These are phyloP conservation scores for Sphenopsis melanotis DNA, from an alignment of 2,797 vertebrate genomes.

Conservation along the genomic window DNA sequence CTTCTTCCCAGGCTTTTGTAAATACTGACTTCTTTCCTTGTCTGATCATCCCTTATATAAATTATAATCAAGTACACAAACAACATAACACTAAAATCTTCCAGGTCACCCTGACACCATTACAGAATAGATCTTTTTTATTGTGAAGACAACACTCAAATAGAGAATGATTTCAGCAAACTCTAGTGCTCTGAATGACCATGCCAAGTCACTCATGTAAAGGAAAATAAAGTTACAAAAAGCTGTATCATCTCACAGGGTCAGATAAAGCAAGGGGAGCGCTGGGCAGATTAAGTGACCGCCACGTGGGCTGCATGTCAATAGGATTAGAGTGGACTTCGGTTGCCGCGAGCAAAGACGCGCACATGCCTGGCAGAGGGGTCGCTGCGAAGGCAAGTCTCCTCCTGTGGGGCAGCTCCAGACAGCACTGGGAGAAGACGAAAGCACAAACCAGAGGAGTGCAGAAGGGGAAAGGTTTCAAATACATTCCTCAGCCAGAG, in stretches of 20 bases:
- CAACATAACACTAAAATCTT: not conserved
- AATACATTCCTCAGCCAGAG: not conserved
- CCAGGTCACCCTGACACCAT: not conserved
- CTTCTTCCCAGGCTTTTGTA: not conserved
- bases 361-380: not conserved
- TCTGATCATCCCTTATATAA: not conserved
- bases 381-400: not conserved
- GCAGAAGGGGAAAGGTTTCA: constrained; percentile 9
- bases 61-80: not conserved
- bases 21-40: not conserved
- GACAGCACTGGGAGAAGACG: not conserved
- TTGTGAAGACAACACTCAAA: not conserved
- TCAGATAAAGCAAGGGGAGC: not conserved
- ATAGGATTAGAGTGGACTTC: constrained; percentile 27
- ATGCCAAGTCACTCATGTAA: not conserved
- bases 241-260: not conserved
- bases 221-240: not conserved
- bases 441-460: not conserved
- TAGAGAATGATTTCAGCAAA: not conserved
- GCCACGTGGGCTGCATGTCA: constrained; percentile 42
- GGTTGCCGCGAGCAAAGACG: not conserved
- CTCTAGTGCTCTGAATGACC: not conserved
- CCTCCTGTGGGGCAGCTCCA: not conserved
- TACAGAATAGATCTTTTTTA: not conserved
- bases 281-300: constrained; percentile 20